phyloP scores from a whole-genome alignment of 2,888 invertebrate species.

The Macrophya alboannulata region DNA sequence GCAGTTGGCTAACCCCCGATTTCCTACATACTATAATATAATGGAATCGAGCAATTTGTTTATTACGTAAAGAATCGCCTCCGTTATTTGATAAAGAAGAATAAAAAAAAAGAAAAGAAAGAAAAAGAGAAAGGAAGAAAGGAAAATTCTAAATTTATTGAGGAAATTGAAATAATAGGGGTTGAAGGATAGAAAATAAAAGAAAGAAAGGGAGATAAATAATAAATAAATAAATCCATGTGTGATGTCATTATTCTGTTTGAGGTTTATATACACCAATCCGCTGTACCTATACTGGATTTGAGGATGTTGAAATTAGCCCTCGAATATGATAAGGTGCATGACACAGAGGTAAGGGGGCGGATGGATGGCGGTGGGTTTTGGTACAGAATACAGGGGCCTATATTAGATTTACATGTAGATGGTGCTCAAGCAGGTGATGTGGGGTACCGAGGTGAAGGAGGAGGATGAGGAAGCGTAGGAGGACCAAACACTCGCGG shows the following conservation, averaged over 20 bases:
- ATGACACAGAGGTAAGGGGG: neutral
- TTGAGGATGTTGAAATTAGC: slow-evolving; percentile 11
- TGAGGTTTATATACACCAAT: neutral
- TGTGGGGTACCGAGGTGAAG: slow-evolving; percentile 30
- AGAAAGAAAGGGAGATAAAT: neutral
- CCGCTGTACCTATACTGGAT: neutral
- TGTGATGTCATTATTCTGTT: neutral
- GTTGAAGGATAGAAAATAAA: neutral
- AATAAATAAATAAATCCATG: neutral
- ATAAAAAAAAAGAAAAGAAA: neutral
- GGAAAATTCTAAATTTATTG: neutral
- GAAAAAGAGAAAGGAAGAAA: no score
- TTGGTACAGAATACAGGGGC: slow-evolving; percentile 67
- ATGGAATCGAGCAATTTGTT: neutral
- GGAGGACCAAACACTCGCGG: slow-evolving; percentile 30
- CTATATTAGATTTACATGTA: slow-evolving; percentile 78
- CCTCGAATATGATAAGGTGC: slow-evolving; percentile 7
- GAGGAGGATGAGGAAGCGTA: neutral
- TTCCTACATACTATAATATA: neutral
- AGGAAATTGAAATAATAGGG: neutral
- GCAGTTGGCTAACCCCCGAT: neutral
- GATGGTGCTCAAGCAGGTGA: slow-evolving; percentile 75
- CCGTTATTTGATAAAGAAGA: neutral
- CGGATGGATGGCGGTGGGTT: neutral
- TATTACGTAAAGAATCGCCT: neutral